Evolutionary conservation across 2,797 vertebrate genomes (phyloP).

Genomic region (Lepus oiostolus): DNA sequence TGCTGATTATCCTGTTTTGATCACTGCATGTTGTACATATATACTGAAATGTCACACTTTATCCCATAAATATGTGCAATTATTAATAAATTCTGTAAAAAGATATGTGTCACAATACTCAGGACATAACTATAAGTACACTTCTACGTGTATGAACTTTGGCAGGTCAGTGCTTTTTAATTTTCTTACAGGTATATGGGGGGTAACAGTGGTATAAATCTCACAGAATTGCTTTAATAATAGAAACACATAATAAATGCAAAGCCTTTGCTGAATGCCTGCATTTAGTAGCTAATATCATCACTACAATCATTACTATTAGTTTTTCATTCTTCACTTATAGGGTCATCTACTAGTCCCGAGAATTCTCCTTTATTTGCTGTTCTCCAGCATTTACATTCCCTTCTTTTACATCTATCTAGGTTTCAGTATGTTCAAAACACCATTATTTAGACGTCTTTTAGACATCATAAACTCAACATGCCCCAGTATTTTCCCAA

Average conservation of each 20-base stretch:
- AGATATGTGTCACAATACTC: background rate
- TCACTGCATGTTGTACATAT: no score
- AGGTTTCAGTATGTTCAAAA: background rate
- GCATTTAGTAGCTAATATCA: background rate
- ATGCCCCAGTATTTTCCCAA: background rate
- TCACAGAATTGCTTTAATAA: background rate
- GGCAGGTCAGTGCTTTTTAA: background rate
- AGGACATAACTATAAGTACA: background rate
- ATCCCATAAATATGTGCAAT: no score
- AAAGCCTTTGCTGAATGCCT: background rate
- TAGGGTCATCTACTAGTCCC: background rate
- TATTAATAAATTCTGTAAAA: no score
- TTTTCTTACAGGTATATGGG: slow-evolving; percentile 27
- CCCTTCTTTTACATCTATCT: background rate
- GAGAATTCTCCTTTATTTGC: background rate
- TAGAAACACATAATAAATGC: background rate
- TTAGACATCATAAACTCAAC: background rate
- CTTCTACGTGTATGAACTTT: background rate
- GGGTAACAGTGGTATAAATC: background rate
- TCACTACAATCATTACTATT: background rate
- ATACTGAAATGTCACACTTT: no score
- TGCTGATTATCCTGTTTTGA: no score
- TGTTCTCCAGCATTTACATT: slow-evolving; percentile 26
- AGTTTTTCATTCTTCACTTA: slow-evolving; percentile 14
- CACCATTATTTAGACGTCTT: background rate